Conservation (phyloP, 2,888 invertebrate genomes). For the Netelia virgata region DNA sequence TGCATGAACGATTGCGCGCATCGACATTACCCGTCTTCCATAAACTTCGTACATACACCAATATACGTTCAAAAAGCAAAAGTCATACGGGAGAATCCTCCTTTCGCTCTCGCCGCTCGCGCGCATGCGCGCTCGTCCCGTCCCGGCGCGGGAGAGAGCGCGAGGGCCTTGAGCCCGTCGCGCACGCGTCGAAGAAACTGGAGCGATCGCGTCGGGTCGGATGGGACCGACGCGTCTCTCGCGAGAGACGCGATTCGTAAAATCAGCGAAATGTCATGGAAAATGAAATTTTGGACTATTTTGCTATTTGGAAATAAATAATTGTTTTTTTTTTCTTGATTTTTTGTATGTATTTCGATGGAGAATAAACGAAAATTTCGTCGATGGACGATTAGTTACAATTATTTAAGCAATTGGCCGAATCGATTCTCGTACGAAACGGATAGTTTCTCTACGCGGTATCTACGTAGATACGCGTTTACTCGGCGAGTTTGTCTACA, state of each 20-base stretch:
- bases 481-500: no score
- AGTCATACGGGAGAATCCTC: slow-evolving; percentile 11
- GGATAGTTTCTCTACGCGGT: no score
- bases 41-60: neutral
- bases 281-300: slow-evolving; percentile 24
- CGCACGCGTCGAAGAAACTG: slow-evolving; percentile 40
- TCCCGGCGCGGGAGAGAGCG: neutral
- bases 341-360: neutral
- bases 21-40: slow-evolving; percentile 29
- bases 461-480: no score
- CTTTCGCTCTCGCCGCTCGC: slow-evolving; percentile 39
- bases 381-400: no score
- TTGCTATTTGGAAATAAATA: neutral
- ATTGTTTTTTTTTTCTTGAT: neutral
- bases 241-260: no score
- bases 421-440: no score
- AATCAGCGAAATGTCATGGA: slow-evolving; percentile 1
- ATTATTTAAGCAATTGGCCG: no score
- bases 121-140: neutral
- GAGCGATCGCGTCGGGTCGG: slow-evolving; percentile 23
- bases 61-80: slow-evolving; percentile 17
- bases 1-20: slow-evolving; percentile 38
- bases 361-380: neutral
- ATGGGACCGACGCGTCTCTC: no score
- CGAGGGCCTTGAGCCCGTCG: slow-evolving; percentile 49